These are phyloP conservation scores for Hololepta plana DNA, from an alignment of 2,888 invertebrate genomes.

Conservation along the genomic window DNA sequence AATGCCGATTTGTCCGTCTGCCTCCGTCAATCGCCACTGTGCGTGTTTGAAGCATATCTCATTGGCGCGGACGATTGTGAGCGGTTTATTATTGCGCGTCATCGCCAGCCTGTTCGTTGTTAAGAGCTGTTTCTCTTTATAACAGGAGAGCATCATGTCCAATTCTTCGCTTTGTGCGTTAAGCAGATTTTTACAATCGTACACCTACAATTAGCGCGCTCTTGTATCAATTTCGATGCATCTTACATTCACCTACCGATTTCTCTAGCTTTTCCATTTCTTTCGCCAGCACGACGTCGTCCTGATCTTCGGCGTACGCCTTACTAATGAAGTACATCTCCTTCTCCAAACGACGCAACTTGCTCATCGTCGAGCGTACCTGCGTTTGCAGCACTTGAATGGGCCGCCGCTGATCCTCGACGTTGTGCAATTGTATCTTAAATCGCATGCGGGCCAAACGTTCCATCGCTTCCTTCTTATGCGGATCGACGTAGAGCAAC, in stretches of 20 bases:
- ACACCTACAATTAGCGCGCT: slow-evolving; percentile 34
- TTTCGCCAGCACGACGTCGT: slow-evolving; percentile 36
- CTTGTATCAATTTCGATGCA: slow-evolving; percentile 5
- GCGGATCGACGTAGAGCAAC: slow-evolving; percentile 89
- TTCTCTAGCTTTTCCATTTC: slow-evolving; percentile 57
- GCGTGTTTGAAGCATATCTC: slow-evolving; percentile 98
- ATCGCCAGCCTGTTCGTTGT: slow-evolving; percentile 39
- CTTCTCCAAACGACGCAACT: slow-evolving; percentile 71
- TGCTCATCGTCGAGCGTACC: slow-evolving; percentile 56
- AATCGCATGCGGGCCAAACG: slow-evolving; percentile 84
- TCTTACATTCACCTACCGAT: slow-evolving; percentile 29
- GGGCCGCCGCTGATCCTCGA: slow-evolving; percentile 80
- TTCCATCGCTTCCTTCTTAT: slow-evolving; percentile 79
- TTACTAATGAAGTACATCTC: slow-evolving; percentile 77
- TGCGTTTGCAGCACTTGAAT: slow-evolving; percentile 83
- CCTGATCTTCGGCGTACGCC: slow-evolving; percentile 51
- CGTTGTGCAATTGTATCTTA: slow-evolving; percentile 77
- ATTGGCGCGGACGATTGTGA: slow-evolving; percentile 64
- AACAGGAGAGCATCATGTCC: slow-evolving; percentile 87
- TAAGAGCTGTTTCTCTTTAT: slow-evolving; percentile 59
- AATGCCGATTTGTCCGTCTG: slow-evolving; percentile 94
- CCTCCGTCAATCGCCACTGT: slow-evolving; percentile 93
- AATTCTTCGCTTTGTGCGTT: slow-evolving; percentile 82
- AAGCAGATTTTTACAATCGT: slow-evolving; percentile 78
- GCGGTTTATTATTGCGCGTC: slow-evolving; percentile 49